Evolutionary conservation across 2,113 vertebrate species (phyloP).

Genomic region (Malurus elegans): DNA sequence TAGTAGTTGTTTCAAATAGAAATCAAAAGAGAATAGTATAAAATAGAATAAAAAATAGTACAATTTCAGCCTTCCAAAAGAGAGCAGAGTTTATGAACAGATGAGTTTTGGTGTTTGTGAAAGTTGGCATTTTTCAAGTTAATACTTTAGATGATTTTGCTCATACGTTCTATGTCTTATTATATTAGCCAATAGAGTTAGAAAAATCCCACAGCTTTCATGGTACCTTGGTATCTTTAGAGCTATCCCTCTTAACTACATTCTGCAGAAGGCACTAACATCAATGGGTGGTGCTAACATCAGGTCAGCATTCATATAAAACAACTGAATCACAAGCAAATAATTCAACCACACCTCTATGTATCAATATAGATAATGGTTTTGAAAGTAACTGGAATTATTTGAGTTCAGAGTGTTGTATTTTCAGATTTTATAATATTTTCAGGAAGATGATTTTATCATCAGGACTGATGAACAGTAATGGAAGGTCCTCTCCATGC

Average conservation of each 20-base stretch:
- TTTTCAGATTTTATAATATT: background rate
- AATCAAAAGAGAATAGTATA: background rate
- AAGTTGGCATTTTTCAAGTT: background rate
- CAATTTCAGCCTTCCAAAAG: background rate
- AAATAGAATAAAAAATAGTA: background rate
- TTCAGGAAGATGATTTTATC: background rate
- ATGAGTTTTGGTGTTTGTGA: background rate
- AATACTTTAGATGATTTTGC: background rate
- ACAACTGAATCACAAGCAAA: background rate
- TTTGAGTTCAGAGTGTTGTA: background rate
- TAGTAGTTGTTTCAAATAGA: background rate
- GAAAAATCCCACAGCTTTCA: background rate
- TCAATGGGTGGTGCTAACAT: background rate
- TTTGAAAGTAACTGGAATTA: background rate
- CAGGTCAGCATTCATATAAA: background rate
- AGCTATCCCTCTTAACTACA: background rate
- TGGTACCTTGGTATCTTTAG: background rate
- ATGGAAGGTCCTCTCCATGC: background rate
- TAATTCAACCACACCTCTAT: background rate
- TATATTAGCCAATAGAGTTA: background rate
- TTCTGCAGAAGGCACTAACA: background rate
- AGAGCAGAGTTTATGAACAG: background rate
- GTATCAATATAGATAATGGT: background rate
- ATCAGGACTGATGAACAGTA: background rate
- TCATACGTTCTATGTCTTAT: background rate